phyloP scores from a whole-genome alignment of 2,113 vertebrate genomes.

The Ailurus styani region DNA sequence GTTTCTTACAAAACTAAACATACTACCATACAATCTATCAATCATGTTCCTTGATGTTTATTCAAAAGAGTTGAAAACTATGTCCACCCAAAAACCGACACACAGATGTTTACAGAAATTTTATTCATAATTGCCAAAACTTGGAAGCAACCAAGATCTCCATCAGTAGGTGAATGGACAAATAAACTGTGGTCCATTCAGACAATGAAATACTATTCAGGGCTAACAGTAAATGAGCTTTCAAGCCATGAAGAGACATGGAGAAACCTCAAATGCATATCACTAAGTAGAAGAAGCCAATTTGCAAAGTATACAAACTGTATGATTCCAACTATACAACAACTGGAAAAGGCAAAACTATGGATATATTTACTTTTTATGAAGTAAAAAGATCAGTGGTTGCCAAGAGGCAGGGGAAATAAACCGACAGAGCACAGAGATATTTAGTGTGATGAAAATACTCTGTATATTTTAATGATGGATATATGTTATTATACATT shows the following conservation, averaged over 20 bases:
- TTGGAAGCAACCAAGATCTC: background rate
- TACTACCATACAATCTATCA: background rate
- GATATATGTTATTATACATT: background rate
- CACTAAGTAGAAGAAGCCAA: background rate
- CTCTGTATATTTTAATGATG: background rate
- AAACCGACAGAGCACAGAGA: background rate
- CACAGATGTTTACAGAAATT: background rate
- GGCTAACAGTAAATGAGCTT: background rate
- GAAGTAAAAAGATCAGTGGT: background rate
- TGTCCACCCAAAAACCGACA: background rate
- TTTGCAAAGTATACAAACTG: background rate
- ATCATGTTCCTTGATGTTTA: background rate
- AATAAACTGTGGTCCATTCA: background rate
- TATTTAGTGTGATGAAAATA: background rate
- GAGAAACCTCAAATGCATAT: background rate
- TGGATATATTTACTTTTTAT: background rate
- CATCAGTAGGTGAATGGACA: background rate
- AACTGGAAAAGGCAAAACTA: background rate
- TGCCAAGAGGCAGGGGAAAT: background rate
- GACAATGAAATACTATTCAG: background rate
- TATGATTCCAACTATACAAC: background rate
- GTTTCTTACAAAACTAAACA: background rate
- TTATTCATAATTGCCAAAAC: background rate
- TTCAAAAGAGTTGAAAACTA: background rate
- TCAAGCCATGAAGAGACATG: background rate